phyloP scores from a whole-genome alignment of 1,140 invertebrate species.

The Camponotus vicinus region DNA sequence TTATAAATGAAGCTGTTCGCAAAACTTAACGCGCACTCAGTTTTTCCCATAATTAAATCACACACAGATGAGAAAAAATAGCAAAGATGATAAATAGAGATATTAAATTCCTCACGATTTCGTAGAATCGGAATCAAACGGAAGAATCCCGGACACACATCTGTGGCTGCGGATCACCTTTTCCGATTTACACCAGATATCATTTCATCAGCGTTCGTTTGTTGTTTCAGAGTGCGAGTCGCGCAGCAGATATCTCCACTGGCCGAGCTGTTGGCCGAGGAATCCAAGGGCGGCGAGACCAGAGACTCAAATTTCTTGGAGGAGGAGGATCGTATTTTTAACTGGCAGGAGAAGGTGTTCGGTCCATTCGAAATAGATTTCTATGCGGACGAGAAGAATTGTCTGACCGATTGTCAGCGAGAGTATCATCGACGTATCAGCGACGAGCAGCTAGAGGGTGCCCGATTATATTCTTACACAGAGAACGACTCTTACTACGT shows the following conservation, averaged over 20 bases:
- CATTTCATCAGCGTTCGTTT: slow-evolving; percentile 67
- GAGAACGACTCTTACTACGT: slow-evolving; percentile 80
- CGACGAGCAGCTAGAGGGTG: slow-evolving; percentile 61
- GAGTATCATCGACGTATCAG: slow-evolving; percentile 78
- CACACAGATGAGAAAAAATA: background rate
- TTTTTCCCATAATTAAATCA: slow-evolving; percentile 1
- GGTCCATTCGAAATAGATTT: slow-evolving; percentile 81
- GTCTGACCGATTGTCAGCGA: slow-evolving; percentile 79
- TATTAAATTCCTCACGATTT: background rate
- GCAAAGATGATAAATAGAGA: background rate
- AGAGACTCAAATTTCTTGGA: slow-evolving; percentile 82
- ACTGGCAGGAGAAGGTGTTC: slow-evolving; percentile 85
- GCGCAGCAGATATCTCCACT: slow-evolving; percentile 83
- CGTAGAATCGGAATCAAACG: background rate
- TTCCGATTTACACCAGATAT: slow-evolving; percentile 56
- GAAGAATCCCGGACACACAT: slow-evolving; percentile 45
- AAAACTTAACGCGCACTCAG: background rate
- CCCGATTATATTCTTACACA: slow-evolving; percentile 81
- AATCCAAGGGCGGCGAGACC: slow-evolving; percentile 73
- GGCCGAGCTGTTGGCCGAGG: slow-evolving; percentile 82
- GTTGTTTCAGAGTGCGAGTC: slow-evolving; percentile 82
- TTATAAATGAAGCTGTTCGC: slow-evolving; percentile 13
- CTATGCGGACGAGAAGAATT: slow-evolving; percentile 83
- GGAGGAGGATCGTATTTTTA: slow-evolving; percentile 79
- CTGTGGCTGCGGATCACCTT: slow-evolving; percentile 60